phyloP scores from a whole-genome alignment of 1,140 invertebrate species.

The Drosophila hydei region DNA sequence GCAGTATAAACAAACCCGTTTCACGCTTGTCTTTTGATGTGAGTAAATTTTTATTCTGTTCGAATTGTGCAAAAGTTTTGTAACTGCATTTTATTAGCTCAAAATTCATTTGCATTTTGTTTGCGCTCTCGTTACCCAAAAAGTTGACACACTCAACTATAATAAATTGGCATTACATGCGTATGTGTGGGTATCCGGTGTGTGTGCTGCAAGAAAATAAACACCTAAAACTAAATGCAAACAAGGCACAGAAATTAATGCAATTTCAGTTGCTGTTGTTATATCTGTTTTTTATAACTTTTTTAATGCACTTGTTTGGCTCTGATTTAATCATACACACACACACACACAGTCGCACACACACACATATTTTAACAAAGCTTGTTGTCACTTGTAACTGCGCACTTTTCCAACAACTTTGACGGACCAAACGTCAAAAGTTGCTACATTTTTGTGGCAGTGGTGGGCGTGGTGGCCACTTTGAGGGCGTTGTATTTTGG shows the following conservation, averaged over 20 bases:
- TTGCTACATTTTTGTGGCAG: slow-evolving; percentile 24
- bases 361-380: slow-evolving; percentile 18
- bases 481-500: slow-evolving; percentile 14
- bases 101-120: slow-evolving; percentile 80
- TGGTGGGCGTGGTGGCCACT: neutral
- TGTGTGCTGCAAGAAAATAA: slow-evolving; percentile 39
- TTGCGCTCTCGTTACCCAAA: slow-evolving; percentile 57
- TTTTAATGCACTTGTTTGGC: slow-evolving; percentile 72
- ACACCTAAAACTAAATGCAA: slow-evolving; percentile 55
- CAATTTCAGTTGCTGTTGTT: slow-evolving; percentile 53
- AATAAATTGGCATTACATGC: slow-evolving; percentile 65
- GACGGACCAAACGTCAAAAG: slow-evolving; percentile 75
- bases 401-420: slow-evolving; percentile 64
- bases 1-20: slow-evolving; percentile 64
- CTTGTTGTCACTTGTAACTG: slow-evolving; percentile 57
- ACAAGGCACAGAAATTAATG: slow-evolving; percentile 69
- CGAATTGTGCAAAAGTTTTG: slow-evolving; percentile 61
- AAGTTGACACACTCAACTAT: slow-evolving; percentile 38
- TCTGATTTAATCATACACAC: slow-evolving; percentile 70
- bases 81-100: slow-evolving; percentile 80
- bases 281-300: slow-evolving; percentile 56
- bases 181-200: slow-evolving; percentile 6
- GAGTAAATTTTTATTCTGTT: slow-evolving; percentile 24
- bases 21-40: slow-evolving; percentile 49
- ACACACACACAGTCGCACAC: slow-evolving; percentile 6